Conservation (phyloP, 2,113 vertebrate genomes). For the Podiceps cristatus region DNA sequence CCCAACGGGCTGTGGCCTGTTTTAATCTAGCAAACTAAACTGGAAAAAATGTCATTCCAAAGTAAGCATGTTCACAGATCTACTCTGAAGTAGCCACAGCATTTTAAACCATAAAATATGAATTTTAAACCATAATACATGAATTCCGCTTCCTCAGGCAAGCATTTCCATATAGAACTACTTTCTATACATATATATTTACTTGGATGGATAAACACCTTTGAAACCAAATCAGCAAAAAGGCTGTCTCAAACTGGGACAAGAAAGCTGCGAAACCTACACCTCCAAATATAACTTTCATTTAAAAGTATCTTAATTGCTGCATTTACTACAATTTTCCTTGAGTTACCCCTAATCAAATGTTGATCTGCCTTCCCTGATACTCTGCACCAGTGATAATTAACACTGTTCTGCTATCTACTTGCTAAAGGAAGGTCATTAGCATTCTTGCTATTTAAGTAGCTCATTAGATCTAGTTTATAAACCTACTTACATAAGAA, state of each 20-base stretch:
- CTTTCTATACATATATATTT: background rate
- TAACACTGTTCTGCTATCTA: slow-evolving; percentile 31
- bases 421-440: slow-evolving; percentile 42
- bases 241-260: background rate
- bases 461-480: slow-evolving; percentile 43
- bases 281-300: background rate
- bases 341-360: slow-evolving; percentile 12
- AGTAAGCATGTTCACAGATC: background rate
- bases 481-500: background rate
- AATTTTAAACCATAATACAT: background rate
- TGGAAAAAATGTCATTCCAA: background rate
- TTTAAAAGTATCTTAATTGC: background rate
- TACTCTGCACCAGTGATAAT: background rate
- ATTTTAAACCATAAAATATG: background rate
- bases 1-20: background rate
- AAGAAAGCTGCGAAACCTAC: background rate
- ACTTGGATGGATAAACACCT: background rate
- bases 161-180: background rate
- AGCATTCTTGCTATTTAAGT: slow-evolving; percentile 23
- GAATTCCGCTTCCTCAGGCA: background rate
- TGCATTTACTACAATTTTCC: slow-evolving; percentile 1
- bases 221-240: background rate
- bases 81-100: background rate
- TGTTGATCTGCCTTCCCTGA: background rate
- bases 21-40: background rate